Conservation (phyloP, 2,888 invertebrate species). For the Amphipoea oculea region DNA sequence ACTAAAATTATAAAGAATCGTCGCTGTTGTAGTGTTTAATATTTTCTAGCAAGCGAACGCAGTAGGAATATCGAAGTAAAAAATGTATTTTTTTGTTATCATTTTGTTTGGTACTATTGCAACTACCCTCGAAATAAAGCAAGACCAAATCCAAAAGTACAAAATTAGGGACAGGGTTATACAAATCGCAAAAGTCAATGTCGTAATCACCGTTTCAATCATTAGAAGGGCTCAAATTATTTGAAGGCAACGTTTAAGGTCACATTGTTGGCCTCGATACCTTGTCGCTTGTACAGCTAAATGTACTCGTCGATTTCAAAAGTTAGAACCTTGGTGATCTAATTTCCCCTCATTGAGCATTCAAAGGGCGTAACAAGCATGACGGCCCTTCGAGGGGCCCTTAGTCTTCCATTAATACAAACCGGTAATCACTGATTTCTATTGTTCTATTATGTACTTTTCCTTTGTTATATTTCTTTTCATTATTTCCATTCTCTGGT, state of each 20-base stretch:
- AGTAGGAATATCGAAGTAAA: background rate
- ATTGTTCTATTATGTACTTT: constrained; percentile 52
- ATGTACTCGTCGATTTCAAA: constrained; percentile 88
- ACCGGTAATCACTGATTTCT: constrained; percentile 64
- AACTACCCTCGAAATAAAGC: constrained; percentile 14
- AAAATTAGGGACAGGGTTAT: constrained; percentile 81
- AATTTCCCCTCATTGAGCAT: constrained; percentile 90
- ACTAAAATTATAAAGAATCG: constrained; percentile 10
- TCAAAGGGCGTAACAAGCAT: constrained; percentile 87
- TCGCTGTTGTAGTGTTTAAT: background rate
- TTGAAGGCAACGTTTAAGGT: constrained; percentile 88
- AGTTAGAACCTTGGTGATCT: constrained; percentile 88
- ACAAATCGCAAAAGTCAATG: constrained; percentile 84
- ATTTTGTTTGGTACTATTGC: background rate
- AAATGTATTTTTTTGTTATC: background rate
- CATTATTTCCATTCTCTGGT: background rate
- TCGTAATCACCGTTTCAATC: constrained; percentile 82
- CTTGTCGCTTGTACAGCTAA: constrained; percentile 78
- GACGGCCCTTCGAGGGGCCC: constrained; percentile 86
- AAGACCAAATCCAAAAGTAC: constrained; percentile 52
- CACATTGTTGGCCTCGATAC: constrained; percentile 82
- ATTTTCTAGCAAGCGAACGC: background rate
- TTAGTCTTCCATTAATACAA: constrained; percentile 73
- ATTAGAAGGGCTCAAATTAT: constrained; percentile 88
- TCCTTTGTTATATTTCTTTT: constrained; percentile 29